Evolutionary conservation across 1,140 invertebrate genomes (phyloP).

Genomic region (Drosophila kurseongensis): DNA sequence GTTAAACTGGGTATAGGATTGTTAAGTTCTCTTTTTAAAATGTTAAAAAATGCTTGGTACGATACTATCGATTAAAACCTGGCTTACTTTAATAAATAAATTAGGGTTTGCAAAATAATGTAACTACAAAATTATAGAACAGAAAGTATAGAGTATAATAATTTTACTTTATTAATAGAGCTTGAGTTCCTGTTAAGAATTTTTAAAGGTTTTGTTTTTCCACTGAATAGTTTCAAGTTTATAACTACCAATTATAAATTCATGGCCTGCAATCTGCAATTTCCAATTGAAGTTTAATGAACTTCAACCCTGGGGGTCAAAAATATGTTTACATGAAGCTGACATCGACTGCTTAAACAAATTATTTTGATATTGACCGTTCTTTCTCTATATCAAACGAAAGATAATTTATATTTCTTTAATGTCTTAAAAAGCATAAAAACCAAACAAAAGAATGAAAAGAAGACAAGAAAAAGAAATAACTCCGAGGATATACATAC

Average conservation of each 20-base stretch:
- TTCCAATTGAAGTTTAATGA: too few species aligned
- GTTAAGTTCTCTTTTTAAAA: background rate
- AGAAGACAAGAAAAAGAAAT: slow-evolving; percentile 8
- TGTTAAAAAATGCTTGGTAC: background rate
- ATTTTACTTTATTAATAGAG: too few species aligned
- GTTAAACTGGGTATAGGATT: background rate
- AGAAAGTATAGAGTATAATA: too few species aligned
- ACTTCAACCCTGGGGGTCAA: too few species aligned
- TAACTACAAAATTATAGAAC: too few species aligned
- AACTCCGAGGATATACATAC: slow-evolving; percentile 26
- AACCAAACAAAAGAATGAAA: slow-evolving; percentile 2
- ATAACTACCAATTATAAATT: too few species aligned
- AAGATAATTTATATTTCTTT: slow-evolving; percentile 12
- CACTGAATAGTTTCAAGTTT: too few species aligned
- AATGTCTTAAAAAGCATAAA: slow-evolving; percentile 8
- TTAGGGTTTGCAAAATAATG: background rate
- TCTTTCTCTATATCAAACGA: background rate
- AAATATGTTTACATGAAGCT: too few species aligned
- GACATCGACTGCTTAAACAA: slow-evolving; percentile 4
- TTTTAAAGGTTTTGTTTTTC: too few species aligned
- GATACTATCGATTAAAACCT: background rate
- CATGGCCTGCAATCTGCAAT: too few species aligned
- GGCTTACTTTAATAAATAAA: background rate
- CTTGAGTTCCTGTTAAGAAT: too few species aligned
- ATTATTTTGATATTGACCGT: background rate